Evolutionary conservation across 2,888 invertebrate species (phyloP).

Genomic region (Macrostomum cliftonense): DNA sequence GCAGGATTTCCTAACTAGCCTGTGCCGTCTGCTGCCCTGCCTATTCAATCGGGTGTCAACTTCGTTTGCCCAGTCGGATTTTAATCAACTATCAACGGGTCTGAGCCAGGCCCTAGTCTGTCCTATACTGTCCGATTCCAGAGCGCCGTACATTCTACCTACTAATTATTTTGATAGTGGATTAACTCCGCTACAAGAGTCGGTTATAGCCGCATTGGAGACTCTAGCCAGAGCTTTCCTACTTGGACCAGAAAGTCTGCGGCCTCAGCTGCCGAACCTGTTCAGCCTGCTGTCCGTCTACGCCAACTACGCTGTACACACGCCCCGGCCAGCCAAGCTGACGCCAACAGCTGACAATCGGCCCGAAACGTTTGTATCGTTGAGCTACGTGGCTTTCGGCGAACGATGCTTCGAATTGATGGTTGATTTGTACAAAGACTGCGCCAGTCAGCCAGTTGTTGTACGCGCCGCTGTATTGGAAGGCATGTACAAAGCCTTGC

Average conservation of each 20-base stretch:
- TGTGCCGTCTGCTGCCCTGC: constrained; percentile 83
- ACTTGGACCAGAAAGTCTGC: not conserved
- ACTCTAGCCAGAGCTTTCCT: constrained; percentile 55
- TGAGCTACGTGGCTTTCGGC: constrained; percentile 68
- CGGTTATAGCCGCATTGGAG: constrained; percentile 65
- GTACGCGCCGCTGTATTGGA: constrained; percentile 8
- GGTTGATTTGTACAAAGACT: constrained; percentile 54
- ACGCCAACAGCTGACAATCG: constrained; percentile 31
- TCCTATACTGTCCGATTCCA: constrained; percentile 41
- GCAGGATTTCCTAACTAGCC: constrained; percentile 73
- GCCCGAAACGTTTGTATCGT: constrained; percentile 52
- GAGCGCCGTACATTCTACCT: constrained; percentile 57
- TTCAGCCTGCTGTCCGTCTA: constrained; percentile 35
- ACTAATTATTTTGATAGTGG: constrained; percentile 52
- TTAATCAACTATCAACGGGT: constrained; percentile 8
- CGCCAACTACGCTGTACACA: not conserved
- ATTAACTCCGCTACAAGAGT: constrained; percentile 62
- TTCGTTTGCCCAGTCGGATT: constrained; percentile 39
- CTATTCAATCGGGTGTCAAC: constrained; percentile 70
- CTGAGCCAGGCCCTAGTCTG: constrained; percentile 5
- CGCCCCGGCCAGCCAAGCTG: not conserved
- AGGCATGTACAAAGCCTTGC: constrained; percentile 19
- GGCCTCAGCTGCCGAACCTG: not conserved
- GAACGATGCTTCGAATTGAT: constrained; percentile 57
- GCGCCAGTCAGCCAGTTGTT: constrained; percentile 46